Percentiles rank a stretch among this genome's conserved stretches.
These are phyloP conservation scores for Monopis laevigella DNA, from an alignment of 2,888 invertebrate genomes.

Conservation along the genomic window DNA sequence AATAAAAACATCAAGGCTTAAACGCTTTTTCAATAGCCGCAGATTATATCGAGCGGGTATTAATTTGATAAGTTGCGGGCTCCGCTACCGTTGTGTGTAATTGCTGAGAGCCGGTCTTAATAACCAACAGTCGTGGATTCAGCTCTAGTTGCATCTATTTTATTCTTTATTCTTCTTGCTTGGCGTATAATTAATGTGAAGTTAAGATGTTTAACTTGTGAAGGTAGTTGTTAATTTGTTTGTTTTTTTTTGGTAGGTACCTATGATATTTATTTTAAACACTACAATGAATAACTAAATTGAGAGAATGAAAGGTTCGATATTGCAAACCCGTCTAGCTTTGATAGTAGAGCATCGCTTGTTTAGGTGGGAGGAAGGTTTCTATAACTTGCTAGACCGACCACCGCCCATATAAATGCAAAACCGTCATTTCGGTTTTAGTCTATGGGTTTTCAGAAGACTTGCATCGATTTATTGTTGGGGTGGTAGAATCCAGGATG, in stretches of 20 bases:
- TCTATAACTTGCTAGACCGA: no score
- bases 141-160: neutral
- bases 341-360: no score
- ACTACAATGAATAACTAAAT: no score
- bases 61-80: slow-evolving; percentile 45
- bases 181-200: slow-evolving; percentile 1
- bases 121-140: neutral
- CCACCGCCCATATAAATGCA: no score
- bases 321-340: no score
- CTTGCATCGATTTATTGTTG: no score
- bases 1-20: slow-evolving; percentile 59
- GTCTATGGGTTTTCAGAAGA: no score
- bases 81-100: slow-evolving; percentile 41
- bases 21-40: slow-evolving; percentile 24
- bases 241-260: neutral
- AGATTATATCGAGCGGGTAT: slow-evolving; percentile 43
- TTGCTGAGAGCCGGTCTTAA: slow-evolving; percentile 23
- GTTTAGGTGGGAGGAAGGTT: no score
- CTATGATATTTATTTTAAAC: neutral
- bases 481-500: no score
- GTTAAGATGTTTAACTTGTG: slow-evolving; percentile 3
- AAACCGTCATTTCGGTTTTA: no score
- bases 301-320: no score
- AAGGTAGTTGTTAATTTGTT: slow-evolving; percentile 2
- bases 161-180: neutral